Base-by-base conservation (phyloP, 2,888 invertebrate genomes). In the Hetaerina titia region DNA sequence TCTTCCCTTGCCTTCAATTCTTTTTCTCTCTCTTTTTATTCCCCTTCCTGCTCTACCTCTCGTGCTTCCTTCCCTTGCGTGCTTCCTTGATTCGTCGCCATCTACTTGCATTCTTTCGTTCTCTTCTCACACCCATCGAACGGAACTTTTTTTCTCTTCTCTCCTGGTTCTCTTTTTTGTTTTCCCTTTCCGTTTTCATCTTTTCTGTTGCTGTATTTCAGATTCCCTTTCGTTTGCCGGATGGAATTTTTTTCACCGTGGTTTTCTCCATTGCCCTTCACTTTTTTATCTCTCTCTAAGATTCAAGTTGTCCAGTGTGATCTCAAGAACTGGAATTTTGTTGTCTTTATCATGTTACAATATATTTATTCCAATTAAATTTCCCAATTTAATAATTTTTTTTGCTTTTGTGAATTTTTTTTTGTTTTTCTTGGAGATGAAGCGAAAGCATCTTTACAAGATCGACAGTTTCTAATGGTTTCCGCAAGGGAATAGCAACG, bases 131-230 rank as follows among this genome's bases (percentile, higher is more conserved):
- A 69, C 31, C 69, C 69, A 56, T 92, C 64, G 45, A 92, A n/a
- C n/a, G 64, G 31, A 64, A 31, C 64, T 90, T 90, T 90, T 45
- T 90, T 90, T 45, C 63, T 22, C 63, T 90, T 17, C 64, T 7
- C 90, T 31, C 60, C 31, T 64, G 31, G 31, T 31, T 13, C 19
- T 17, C 60, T 11, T 11, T 25, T 7, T 31, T 45, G 64, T 69
- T 69, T 69, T 45, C 45, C 17, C 22, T 22, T 89, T 19, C 1
- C 45, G 64, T 45, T 57, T 0, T 58, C 5, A 25, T 60, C 22
- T 56, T 92, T 92, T 92, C 22, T 92, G 92, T 56, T 56, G 69
- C 69, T 56, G 56, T 92, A 69, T 92, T 69, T 69, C 92, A 74
- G 69, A n/a, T n/a, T 69, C n/a, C 69, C 56, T n/a, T 56, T 19